Evolutionary conservation across 2,888 invertebrate genomes (phyloP).

Genomic region (Leucophora obtusa): DNA sequence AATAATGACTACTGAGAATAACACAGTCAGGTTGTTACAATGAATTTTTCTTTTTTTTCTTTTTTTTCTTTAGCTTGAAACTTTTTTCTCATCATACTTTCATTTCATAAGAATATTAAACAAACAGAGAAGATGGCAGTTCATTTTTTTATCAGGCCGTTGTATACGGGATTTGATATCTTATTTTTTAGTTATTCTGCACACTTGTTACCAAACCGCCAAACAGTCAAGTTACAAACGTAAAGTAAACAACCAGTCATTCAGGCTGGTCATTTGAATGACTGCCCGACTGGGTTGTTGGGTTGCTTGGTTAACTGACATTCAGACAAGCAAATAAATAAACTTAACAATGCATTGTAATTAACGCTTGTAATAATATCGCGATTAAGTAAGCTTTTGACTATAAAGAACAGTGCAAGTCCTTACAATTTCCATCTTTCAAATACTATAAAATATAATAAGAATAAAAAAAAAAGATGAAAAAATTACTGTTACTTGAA

Average conservation of each 20-base stretch:
- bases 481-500: background rate
- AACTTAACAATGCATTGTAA: slow-evolving; percentile 68
- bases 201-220: background rate
- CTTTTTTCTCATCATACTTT: background rate
- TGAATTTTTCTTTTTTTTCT: background rate
- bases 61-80: background rate
- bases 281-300: background rate
- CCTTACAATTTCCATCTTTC: background rate
- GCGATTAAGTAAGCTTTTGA: slow-evolving; percentile 69
- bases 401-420: background rate
- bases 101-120: slow-evolving; percentile 37
- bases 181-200: background rate
- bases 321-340: slow-evolving; percentile 40
- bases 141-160: slow-evolving; percentile 9
- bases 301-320: background rate
- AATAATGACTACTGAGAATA: background rate
- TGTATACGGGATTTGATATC: no score
- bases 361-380: slow-evolving; percentile 77
- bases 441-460: background rate
- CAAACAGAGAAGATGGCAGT: slow-evolving; percentile 36
- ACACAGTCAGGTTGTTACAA: slow-evolving; percentile 3
- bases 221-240: background rate
- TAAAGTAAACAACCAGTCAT: background rate
- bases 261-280: background rate
- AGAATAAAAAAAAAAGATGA: background rate